These are phyloP conservation scores for Cephalopachus bancanus DNA, from an alignment of 2,797 vertebrate genomes.

Conservation along the genomic window DNA sequence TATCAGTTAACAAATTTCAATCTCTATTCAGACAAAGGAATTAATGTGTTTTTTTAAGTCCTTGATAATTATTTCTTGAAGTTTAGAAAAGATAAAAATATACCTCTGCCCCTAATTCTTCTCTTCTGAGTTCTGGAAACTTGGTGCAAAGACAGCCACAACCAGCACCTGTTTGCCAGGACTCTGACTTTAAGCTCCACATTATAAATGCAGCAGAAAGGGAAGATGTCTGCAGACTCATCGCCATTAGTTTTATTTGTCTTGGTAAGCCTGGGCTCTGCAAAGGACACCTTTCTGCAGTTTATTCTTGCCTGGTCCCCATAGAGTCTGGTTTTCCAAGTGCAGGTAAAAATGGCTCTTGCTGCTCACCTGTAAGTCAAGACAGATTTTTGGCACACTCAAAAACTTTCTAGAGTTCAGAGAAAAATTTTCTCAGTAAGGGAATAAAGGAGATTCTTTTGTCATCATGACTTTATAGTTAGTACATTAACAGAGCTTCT, in stretches of 20 bases:
- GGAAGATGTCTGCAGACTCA: background rate
- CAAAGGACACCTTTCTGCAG: background rate
- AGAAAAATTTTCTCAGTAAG: background rate
- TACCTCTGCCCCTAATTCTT: conserved; percentile 25
- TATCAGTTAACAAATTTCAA: conserved; percentile 85
- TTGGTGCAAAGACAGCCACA: background rate
- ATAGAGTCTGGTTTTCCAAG: background rate
- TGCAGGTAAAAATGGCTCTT: no score
- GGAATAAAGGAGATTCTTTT: background rate
- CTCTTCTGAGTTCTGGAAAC: conserved; percentile 19
- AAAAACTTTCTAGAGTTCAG: background rate
- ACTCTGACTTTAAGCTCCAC: background rate
- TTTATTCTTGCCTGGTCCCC: background rate
- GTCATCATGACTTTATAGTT: accelerated
- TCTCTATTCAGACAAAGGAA: conserved; percentile 84
- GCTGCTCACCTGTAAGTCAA: background rate
- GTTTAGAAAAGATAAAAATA: conserved; percentile 70
- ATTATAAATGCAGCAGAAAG: background rate
- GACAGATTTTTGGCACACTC: background rate
- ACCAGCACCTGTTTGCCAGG: background rate
- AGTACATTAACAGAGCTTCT: accelerated
- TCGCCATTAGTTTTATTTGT: background rate
- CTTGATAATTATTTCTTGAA: conserved; percentile 81
- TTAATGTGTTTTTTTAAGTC: conserved; percentile 75
- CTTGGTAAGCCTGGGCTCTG: background rate